Evolutionary conservation across 2,888 invertebrate species (phyloP), one percentile per base, ranked within the genome.

Genomic region (Argyresthia albistria): DNA sequence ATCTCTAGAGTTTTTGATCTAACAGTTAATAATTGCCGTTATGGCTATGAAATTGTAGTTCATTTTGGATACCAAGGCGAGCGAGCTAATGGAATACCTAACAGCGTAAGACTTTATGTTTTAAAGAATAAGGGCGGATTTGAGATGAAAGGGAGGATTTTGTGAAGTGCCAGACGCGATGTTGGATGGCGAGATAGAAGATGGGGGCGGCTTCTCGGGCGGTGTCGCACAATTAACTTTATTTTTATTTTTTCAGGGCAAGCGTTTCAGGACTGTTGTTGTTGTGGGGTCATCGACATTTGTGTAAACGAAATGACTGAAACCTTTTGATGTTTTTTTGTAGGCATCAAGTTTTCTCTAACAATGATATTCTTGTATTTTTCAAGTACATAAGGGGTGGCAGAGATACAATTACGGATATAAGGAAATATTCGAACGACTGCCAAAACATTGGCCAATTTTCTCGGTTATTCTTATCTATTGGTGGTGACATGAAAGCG

Each of bases 151-250:
- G 65, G 69, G 65, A 58, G 58, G 62, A 61, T 63, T 55, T 54
- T 56, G 58, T 56, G 49, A 11, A 43, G 42, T 54, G 49, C 46
- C 37, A 48, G 36, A 51, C 35, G 46, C 11, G 14, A 43, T 45
- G 43, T 45, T 43, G 42, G 35, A 43, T 35, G 15, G 46, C 53
- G 53, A 51, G 53, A 51, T 55, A 53, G 47, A 64, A 67, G 64
- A 66, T 66, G 67, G 64, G 56, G 60, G 59, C 59, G 62, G 64
- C 57, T 60, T 67, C 58, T 61, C 65, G 63, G 69, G 67, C 64
- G 69, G 70, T 70, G 78, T 69, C 67, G 68, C 67, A 79, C 77
- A 80, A 82, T 82, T 82, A 82, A 77, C 76, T 76, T 77, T 79
- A 80, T 80, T 74, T 74, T 50, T 35, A 35, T 36, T 36, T 48